A percentile compares a stretch with the other conserved stretches of the same genome.
These are phyloP conservation scores for Leptinotarsa haldemani DNA, from an alignment of 2,888 invertebrate species.

Conservation along the genomic window DNA sequence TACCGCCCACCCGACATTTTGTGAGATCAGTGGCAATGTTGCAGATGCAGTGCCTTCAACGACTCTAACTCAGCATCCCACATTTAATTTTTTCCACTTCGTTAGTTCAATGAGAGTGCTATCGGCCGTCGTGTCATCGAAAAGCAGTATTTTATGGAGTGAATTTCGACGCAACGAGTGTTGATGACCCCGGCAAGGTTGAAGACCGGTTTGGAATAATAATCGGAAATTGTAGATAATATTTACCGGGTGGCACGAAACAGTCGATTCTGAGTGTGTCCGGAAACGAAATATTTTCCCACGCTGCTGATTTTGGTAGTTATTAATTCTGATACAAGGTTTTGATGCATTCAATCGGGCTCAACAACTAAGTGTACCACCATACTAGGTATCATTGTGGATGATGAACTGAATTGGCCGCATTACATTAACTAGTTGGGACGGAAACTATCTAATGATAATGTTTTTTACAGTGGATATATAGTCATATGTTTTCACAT, in stretches of 20 bases:
- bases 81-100: conserved; percentile 15
- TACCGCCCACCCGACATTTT: conserved; percentile 1
- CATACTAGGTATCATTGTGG: no score
- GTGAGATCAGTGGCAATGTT: conserved; percentile 13
- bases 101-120: conserved; percentile 11
- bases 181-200: conserved; percentile 26
- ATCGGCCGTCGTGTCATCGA: conserved; percentile 9
- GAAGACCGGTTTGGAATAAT: conserved; percentile 17
- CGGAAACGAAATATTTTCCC: no score
- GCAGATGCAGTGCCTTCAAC: conserved; percentile 15
- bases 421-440: no score
- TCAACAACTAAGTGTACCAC: no score
- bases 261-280: background rate
- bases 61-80: conserved; percentile 15
- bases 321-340: no score
- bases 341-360: no score
- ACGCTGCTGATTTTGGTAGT: no score
- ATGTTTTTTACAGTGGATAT: no score
- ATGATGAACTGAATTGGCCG: no score
- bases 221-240: conserved; percentile 13
- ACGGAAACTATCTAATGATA: no score
- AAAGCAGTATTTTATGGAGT: conserved; percentile 8
- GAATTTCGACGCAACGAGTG: conserved; percentile 17
- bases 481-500: no score
- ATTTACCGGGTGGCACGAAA: conserved; percentile 5